Conservation (phyloP, 2,888 invertebrate genomes). For the Gryllus longicercus region DNA sequence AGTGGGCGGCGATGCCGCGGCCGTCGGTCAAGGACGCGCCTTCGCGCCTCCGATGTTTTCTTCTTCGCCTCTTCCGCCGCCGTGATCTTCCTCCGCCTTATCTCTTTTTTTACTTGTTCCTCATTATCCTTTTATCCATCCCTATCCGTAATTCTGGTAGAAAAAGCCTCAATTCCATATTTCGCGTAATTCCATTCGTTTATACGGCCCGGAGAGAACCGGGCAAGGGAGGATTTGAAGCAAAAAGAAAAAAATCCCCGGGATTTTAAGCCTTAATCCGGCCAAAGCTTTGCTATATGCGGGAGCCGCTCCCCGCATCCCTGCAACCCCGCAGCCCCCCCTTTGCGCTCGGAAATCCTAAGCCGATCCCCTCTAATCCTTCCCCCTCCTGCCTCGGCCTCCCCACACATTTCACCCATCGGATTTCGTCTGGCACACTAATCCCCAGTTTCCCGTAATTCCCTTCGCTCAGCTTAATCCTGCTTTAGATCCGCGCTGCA, state of each 20-base stretch:
- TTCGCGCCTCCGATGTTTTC: constrained; percentile 11
- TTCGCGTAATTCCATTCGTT: constrained; percentile 31
- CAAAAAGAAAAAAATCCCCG: constrained; percentile 34
- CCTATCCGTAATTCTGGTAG: constrained; percentile 30
- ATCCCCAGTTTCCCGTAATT: constrained; percentile 37
- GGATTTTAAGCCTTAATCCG: constrained; percentile 36
- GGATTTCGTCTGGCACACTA: constrained; percentile 35
- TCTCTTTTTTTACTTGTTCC: constrained; percentile 22
- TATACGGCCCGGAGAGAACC: constrained; percentile 21
- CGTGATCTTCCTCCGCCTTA: neutral
- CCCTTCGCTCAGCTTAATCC: constrained; percentile 36
- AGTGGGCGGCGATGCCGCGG: too few relatives aligned
- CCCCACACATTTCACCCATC: constrained; percentile 35
- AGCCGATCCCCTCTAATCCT: constrained; percentile 33
- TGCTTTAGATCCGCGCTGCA: constrained; percentile 34
- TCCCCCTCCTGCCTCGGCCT: constrained; percentile 27
- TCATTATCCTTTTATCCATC: constrained; percentile 24
- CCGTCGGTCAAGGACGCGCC: neutral
- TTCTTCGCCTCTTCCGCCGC: constrained; percentile 18
- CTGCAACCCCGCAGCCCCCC: constrained; percentile 11
- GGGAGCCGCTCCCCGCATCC: constrained; percentile 26
- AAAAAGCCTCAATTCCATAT: constrained; percentile 30
- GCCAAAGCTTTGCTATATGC: constrained; percentile 33
- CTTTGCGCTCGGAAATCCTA: constrained; percentile 29
- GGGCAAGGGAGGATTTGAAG: constrained; percentile 27